Base-by-base conservation (phyloP, 2,888 invertebrate genomes). In the Archips crataeganus region DNA sequence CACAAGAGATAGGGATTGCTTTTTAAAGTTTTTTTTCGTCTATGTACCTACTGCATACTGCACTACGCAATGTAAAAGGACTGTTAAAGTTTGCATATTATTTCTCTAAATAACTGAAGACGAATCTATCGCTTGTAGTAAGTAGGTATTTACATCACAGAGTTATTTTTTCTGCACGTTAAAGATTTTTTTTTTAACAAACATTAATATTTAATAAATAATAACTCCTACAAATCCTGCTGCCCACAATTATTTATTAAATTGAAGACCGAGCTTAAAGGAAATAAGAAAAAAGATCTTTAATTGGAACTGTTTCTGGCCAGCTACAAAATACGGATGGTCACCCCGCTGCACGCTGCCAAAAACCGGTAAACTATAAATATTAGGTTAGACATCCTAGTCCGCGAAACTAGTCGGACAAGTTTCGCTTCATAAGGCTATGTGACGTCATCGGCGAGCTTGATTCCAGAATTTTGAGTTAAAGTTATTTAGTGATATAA, bases 281-380 rank as follows among this genome's bases (percentile, higher is more conserved):
- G 32, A 57, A 57, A 23, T 57, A 11, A 23, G 32, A 32, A 57
- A 32, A 51, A 15, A 23, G 32, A 32, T 32, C 32, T 32, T 57
- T 32, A 32, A 57, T 57, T 23, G 32, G 54, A 23, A 57, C 57
- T 57, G 32, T 47, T 47, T 47, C 47, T 47, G 47, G 32, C 13
- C 39, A 45, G n/a, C 10, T 54, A 23, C 23, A 54, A 23, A 42
- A 61, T 74, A 70, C 60, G 70, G 65, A 70, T 74, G 69, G 60
- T 51, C 47, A 39, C 51, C 61, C 61, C 36, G 69, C 69, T 13
- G 69, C 61, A 49, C 36, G 69, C 69, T 13, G 69, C 42, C 42
- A 61, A 74, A 64, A 70, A 74, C 74, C 74, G 74, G 74, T 74
- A 32, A 74, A 70, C 60, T 45, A 74, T 74, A 70, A 74, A 74